Evolutionary conservation across 1,140 invertebrate species (phyloP), one percentile per base, ranked within the genome.

Genomic region (Drosophila paulistorum): DNA sequence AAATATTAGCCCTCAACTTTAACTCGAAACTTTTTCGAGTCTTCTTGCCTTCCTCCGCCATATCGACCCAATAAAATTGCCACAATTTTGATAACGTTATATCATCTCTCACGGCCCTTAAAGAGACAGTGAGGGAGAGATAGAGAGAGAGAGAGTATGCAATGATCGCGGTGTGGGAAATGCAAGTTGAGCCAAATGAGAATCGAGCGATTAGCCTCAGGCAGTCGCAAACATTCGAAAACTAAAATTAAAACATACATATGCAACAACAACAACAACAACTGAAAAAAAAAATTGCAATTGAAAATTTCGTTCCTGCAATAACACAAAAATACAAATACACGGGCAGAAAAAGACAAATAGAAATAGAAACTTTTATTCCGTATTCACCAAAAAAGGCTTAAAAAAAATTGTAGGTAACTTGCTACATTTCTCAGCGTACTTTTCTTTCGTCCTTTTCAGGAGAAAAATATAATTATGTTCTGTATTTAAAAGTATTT

Each of bases 1-100:
- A 89, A 87, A 89, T 87, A 84, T 87, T 87, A 89, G 70, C 63
- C 65, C 80, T 75, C 79, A 61, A 62, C 45, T 51, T 51, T 48
- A 48, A 48, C 45, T 48, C 14, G 11, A 51, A 20, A 51, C 17
- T 14, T 23, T 11, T 51, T 51, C 45, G 37, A 39, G 37, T 39
- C 37, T 4, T n/a, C 20, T 51, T 23, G 6, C 30, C 30, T 30
- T 6, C 30, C 30, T 30, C 30, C 30, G 5, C 5, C 30, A 30
- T 37, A 11, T 37, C 35, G 1, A 37, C 35, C 10, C 45, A 20
- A 48, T 48, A 41, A 78, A 77, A 71, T 83, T 70, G 74, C 68
- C 62, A 68, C 66, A 55, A 77, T 77, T 75, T 64, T 63, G 26
- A 75, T 64, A 73, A 35, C 1, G 7, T 55, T 37, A 70, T 57